Evolutionary conservation across 1,140 invertebrate genomes (phyloP), one percentile per base, ranked within the genome.

Genomic region (Oryctes rhinoceros): DNA sequence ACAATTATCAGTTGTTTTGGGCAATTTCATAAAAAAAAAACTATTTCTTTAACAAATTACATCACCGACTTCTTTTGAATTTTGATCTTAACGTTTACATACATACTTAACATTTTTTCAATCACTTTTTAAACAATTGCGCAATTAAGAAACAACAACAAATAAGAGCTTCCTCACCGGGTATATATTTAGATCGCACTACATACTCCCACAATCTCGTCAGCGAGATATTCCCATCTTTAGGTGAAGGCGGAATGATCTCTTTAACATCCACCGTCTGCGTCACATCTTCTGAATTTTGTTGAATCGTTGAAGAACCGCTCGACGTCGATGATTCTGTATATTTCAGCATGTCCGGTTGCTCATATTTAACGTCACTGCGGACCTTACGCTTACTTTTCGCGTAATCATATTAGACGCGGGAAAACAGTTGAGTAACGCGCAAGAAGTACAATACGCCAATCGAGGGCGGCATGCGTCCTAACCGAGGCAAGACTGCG

Each of bases 201-300:
- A 95, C 91, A 83, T 94, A 91, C 85, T 95, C 93, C 94, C 94
- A 95, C 15, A 95, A 87, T 35, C 94, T 91, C 13, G 94, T 94
- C 18, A 95, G 89, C 11, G 84, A 84, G 35, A 84, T 59, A 76
- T 81, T 82, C 1, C 79, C 82, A 79, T 81, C 83, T 15, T 80
- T 67, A 13, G 65, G 18, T 2, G 65, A 71, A 35, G 65, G 35
- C 20, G 24, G 65, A 11, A 15, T 15, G 4, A 15, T 30, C 20
- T 71, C 53, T 59, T 18, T 71, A 30, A 35, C 24, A 5, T 71
- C 65, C 35, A 15, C 65, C 1, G 24, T 10, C 20, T 20, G 53
- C 15, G 53, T 62, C 13, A 24, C 75, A 49, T n/a, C 39, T 76
- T 76, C 24, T 10, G 75, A 76, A 44, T 13, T 44, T 76, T 76